Percentiles rank a stretch among this genome's conserved stretches.
phyloP scores from a whole-genome alignment of 2,797 vertebrate genomes.

The Crocodylus rhombifer region DNA sequence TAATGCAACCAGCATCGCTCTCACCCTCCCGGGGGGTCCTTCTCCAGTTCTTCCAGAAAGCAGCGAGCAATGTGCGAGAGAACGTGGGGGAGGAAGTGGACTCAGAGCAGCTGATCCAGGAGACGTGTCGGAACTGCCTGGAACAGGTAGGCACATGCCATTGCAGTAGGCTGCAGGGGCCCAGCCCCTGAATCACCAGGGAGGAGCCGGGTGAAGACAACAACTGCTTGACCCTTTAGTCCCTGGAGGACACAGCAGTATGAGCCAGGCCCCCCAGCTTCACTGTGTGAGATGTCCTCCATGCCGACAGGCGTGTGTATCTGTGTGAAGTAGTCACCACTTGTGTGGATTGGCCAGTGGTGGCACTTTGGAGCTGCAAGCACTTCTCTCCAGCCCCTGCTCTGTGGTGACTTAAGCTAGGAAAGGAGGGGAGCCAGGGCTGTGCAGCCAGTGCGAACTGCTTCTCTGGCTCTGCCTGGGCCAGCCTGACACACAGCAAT shows the following conservation, averaged over 20 bases:
- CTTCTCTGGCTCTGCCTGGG: neutral
- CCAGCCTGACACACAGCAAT: too few relatives aligned
- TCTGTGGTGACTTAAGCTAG: neutral
- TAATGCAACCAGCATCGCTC: neutral
- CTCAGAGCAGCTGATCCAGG: constrained; percentile 91
- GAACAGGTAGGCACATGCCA: constrained; percentile 85
- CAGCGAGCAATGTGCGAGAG: constrained; percentile 92
- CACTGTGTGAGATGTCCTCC: neutral
- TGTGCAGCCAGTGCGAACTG: neutral
- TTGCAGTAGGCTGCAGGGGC: too few relatives aligned
- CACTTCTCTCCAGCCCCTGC: neutral
- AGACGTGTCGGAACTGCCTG: constrained; percentile 91
- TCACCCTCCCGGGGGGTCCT: neutral
- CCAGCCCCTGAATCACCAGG: neutral
- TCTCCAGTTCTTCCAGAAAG: constrained; percentile 94
- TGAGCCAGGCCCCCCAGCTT: neutral
- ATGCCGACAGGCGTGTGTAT: neutral
- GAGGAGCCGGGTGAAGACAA: neutral
- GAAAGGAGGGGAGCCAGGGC: neutral
- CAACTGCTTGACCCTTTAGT: neutral
- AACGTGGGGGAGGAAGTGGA: constrained; percentile 93
- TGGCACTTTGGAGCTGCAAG: neutral
- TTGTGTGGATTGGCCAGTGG: neutral
- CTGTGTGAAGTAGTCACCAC: neutral
- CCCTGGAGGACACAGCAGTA: neutral